Base-by-base conservation (phyloP, 2,113 vertebrate genomes). In the Perca schrenkii region DNA sequence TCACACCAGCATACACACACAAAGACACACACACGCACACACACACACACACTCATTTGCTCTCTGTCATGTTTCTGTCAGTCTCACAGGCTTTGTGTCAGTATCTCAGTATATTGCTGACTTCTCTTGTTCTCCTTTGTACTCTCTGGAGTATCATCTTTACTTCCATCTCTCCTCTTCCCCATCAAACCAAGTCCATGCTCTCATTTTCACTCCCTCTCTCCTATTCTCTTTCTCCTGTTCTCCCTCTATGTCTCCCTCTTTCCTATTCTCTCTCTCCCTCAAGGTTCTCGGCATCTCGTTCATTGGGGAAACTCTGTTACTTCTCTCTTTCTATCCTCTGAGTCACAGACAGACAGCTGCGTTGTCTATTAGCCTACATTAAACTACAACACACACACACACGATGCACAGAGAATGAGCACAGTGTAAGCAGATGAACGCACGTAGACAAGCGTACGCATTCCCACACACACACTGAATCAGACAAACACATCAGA, bases 81-180 rank as follows among this genome's bases (percentile, higher is more conserved):
- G 79, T 85, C 80, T 90, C 83, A 36, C 63, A 28, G 54, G 43
- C 77, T 86, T 36, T 14, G 11, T 86, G 61, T 88, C 86, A 63
- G 76, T 76, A 60, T 74, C 64, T 86, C 75, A 61, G 79, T 25
- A 72, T 86, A 82, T 88, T 52, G n/a, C 86, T 83, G 81, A 84
- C 78, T 89, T 60, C 21, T 78, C 86, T 80, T 74, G 69, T 85
- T 82, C 80, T 63, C 58, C 70, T 83, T 83, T 89, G 70, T 86
- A 34, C 77, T 78, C 17, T 69, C 66, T 72, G 15, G 16, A 71
- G 76, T 84, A 90, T 92, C 78, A 92, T 86, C 86, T 78, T 71
- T 5, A 28, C 79, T 63, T 81, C 71, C 83, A 67, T 79, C 77
- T 40, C 77, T 85, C 71, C 68, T 68, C 62, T 64, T 63, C 74